Evolutionary conservation across 2,888 invertebrate genomes (phyloP), one percentile per base, ranked within the genome.

Genomic region (Scaptomyza flava): DNA sequence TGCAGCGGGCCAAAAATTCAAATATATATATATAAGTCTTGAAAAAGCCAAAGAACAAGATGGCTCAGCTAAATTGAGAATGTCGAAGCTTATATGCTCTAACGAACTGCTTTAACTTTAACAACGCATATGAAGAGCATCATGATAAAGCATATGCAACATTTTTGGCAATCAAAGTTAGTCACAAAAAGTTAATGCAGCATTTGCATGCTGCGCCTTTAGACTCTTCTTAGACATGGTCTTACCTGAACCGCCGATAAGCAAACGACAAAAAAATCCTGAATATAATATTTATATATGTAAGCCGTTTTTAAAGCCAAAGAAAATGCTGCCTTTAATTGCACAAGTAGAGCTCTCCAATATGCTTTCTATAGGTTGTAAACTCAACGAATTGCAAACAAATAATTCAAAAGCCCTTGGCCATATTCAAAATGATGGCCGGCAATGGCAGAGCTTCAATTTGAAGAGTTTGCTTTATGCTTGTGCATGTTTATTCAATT

Each of bases 141-240:
- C 23, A 23, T 23, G 23, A 23, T 23, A 23, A 61, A 23, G n/a
- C 23, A 33, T 12, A 6, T 27, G 46, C 38, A 31, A 51, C 48
- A 23, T 9, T 51, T 54, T 73, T 45, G 30, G 30, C 31, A 46
- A 45, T 36, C 38, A 58, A 51, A 61, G 34, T 11, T 34, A 34
- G 51, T 11, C 17, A 17, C 17, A 17, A 17, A 17, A 17, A 17
- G 17, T 17, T 1, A 17, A 17, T 17, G 17, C 50, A 14, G 14
- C 14, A 62, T 52, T 58, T 70, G 54, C 58, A 64, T 64, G 23
- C 45, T 45, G 38, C 17, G 8, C 12, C 31, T 23, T 20, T 34
- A 23, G 56, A 56, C 42, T 27, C 36, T 33, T 33, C 17, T 41
- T 33, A 27, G 50, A 1, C 27, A 9, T 23, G 34, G 23, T 20